Conservation (phyloP, 2,888 invertebrate species). For the Cryptocephalus moraei region DNA sequence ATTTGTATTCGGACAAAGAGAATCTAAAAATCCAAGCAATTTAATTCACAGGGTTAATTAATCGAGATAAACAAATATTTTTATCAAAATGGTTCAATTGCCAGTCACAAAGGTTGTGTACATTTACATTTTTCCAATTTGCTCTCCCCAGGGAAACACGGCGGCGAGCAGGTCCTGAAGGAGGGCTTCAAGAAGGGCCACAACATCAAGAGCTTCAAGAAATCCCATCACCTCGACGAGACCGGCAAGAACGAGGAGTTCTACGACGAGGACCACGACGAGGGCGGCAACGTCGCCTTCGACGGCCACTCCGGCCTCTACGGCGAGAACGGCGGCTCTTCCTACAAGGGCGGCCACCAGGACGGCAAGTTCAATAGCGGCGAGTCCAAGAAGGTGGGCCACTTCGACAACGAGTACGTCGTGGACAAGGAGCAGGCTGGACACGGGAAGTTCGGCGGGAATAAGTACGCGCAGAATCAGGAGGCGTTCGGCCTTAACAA, state of each 20-base stretch:
- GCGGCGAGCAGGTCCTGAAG: slow-evolving; percentile 45
- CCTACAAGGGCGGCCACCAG: slow-evolving; percentile 51
- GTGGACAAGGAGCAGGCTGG: slow-evolving; percentile 48
- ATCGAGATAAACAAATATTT: too few relatives aligned
- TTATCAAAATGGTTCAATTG: too few relatives aligned
- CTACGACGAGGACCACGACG: slow-evolving; percentile 55
- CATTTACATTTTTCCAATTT: too few relatives aligned
- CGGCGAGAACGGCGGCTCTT: slow-evolving; percentile 46
- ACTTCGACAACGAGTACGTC: slow-evolving; percentile 45
- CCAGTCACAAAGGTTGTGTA: too few relatives aligned
- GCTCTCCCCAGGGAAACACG: slow-evolving; percentile 38
- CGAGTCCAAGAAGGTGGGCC: slow-evolving; percentile 48
- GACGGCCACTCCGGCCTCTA: slow-evolving; percentile 48
- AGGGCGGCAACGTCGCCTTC: slow-evolving; percentile 47
- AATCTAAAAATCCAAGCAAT: too few relatives aligned
- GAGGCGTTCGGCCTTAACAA: slow-evolving; percentile 49
- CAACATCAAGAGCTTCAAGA: slow-evolving; percentile 55
- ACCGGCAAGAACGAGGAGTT: slow-evolving; percentile 54
- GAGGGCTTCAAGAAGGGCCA: slow-evolving; percentile 55
- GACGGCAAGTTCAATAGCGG: slow-evolving; percentile 48
- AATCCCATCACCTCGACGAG: slow-evolving; percentile 56
- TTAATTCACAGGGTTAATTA: too few relatives aligned
- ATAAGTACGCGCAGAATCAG: slow-evolving; percentile 48
- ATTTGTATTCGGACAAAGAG: too few relatives aligned
- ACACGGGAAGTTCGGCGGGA: slow-evolving; percentile 50